Evolutionary conservation across 2,797 vertebrate species (phyloP).

Genomic region (Phrynocephalus vlangalii): DNA sequence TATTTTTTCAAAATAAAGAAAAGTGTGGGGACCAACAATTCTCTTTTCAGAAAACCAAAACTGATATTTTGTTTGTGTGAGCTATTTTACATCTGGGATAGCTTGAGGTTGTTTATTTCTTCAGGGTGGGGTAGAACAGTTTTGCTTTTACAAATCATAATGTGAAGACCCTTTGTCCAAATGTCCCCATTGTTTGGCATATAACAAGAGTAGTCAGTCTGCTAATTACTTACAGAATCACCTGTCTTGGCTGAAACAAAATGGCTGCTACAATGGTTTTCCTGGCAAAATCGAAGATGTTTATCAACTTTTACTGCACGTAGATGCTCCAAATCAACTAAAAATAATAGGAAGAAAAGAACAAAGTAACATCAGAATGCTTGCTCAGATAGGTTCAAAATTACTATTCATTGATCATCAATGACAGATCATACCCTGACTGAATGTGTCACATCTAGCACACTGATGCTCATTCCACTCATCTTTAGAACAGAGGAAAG

Average conservation of each 20-base stretch:
- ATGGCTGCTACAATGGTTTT: constrained; percentile 93
- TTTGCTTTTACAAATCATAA: no score
- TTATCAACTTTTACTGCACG: constrained; percentile 95
- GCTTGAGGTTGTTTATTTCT: no score
- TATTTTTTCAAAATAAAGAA: no score
- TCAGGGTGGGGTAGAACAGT: no score
- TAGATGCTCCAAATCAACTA: constrained; percentile 99
- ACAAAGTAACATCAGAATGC: constrained; percentile 21
- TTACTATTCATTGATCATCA: background rate
- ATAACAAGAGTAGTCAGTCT: no score
- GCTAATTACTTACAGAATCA: constrained; percentile 89
- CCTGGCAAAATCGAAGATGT: constrained; percentile 96
- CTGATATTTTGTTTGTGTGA: no score
- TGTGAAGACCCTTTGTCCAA: no score
- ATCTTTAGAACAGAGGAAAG: background rate
- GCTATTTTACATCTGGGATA: no score
- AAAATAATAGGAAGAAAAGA: constrained; percentile 65
- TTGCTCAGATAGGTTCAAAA: constrained; percentile 23
- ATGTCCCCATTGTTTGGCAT: no score
- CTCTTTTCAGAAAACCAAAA: no score
- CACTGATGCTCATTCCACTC: background rate
- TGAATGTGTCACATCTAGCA: background rate
- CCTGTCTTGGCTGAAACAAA: constrained; percentile 98
- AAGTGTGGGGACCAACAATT: no score
- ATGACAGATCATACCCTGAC: background rate